Percentiles rank a stretch among this genome's conserved stretches.
phyloP scores from a whole-genome alignment of 2,797 vertebrate species.

The Hapalemur alaotrensis region DNA sequence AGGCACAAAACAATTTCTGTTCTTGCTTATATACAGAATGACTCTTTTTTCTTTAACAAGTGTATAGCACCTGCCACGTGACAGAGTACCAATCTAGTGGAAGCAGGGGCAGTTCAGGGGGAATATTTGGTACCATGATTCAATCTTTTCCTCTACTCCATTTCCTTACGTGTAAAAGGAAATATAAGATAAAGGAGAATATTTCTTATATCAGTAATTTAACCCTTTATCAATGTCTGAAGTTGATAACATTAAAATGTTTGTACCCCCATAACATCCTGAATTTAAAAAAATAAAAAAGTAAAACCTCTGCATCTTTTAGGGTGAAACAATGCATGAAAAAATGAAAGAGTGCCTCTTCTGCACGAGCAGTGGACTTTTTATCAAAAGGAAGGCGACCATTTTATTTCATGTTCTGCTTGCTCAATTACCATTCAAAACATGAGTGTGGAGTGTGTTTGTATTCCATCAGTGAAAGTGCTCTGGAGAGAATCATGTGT shows the following conservation, averaged over 20 bases:
- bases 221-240: background rate
- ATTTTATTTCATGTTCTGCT: slow-evolving; percentile 11
- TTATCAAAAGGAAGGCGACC: background rate
- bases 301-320: background rate
- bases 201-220: background rate
- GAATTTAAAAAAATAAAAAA: background rate
- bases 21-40: background rate
- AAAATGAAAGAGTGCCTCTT: background rate
- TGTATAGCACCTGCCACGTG: background rate
- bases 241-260: slow-evolving; percentile 21
- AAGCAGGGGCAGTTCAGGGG: background rate
- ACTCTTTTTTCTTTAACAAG: background rate
- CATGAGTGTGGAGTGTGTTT: background rate
- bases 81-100: background rate
- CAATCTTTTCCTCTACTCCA: background rate
- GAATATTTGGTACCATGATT: background rate
- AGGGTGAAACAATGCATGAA: background rate
- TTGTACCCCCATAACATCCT: too few species aligned
- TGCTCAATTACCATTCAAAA: background rate
- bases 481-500: background rate
- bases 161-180: background rate
- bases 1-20: slow-evolving; percentile 39
- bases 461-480: background rate
- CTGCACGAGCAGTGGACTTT: background rate
- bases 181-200: background rate